Percentiles rank a stretch among this genome's conserved stretches.
These are phyloP conservation scores for Antigone vipio DNA, from an alignment of 2,113 vertebrate genomes.

Conservation along the genomic window DNA sequence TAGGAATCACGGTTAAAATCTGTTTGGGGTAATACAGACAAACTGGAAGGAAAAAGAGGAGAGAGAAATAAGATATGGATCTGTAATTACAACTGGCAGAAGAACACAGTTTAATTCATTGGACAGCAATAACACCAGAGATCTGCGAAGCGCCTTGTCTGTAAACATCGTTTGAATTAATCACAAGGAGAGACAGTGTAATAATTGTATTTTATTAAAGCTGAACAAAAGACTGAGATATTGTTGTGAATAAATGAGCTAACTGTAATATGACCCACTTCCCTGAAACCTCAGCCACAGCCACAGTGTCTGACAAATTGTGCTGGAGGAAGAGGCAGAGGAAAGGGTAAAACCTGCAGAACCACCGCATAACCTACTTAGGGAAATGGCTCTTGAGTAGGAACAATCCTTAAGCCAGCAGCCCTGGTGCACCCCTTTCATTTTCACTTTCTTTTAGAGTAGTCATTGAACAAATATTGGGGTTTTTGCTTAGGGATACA, in stretches of 20 bases:
- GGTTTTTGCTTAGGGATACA: background rate
- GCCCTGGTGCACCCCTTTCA: background rate
- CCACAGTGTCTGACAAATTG: background rate
- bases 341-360: background rate
- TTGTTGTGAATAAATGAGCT: slow-evolving; percentile 28
- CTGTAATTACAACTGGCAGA: slow-evolving; percentile 44
- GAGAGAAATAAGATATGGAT: slow-evolving; percentile 22
- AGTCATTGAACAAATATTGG: background rate
- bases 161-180: slow-evolving; percentile 38
- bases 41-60: background rate
- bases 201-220: slow-evolving; percentile 43
- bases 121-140: background rate
- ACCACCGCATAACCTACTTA: background rate
- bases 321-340: background rate
- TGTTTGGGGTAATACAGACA: background rate
- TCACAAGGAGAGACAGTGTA: slow-evolving; percentile 1
- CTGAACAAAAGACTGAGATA: slow-evolving; percentile 13
- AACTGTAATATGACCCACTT: background rate
- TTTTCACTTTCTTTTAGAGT: background rate
- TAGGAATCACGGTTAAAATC: background rate
- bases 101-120: background rate
- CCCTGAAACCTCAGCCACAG: background rate
- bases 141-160: background rate
- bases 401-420: background rate
- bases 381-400: background rate